phyloP scores from a whole-genome alignment of 1,140 invertebrate species.

The Asbolus verrucosus region DNA sequence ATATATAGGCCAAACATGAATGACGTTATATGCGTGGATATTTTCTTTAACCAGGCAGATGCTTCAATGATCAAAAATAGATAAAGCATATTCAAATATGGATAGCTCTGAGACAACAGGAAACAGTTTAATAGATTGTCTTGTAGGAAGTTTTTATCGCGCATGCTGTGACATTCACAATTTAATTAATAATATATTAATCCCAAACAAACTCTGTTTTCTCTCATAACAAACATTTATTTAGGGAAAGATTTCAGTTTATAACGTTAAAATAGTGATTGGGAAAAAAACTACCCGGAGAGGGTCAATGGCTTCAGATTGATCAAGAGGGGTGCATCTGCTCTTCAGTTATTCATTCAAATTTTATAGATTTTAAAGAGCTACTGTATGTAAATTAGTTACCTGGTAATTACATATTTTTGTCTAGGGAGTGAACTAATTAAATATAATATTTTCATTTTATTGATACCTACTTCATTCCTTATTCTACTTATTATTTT shows the following conservation, averaged over 20 bases:
- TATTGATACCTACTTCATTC: no score
- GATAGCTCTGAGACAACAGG: slow-evolving; percentile 25
- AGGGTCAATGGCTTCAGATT: neutral
- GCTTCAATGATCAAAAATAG: slow-evolving; percentile 28
- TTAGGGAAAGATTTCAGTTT: no score
- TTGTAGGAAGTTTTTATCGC: slow-evolving; percentile 23
- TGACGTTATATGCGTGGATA: slow-evolving; percentile 4
- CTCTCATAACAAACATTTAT: slow-evolving; percentile 9
- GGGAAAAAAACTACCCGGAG: neutral
- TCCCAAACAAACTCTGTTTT: slow-evolving; percentile 7
- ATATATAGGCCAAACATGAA: slow-evolving; percentile 33
- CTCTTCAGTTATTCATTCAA: neutral
- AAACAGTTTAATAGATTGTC: slow-evolving; percentile 35
- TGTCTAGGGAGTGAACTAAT: neutral
- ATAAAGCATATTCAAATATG: slow-evolving; percentile 24
- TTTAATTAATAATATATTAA: slow-evolving; percentile 29
- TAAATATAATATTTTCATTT: no score
- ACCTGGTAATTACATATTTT: neutral
- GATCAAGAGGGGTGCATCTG: slow-evolving; percentile 4
- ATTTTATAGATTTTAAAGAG: slow-evolving; percentile 3
- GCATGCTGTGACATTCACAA: slow-evolving; percentile 15
- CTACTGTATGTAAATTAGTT: slow-evolving; percentile 3
- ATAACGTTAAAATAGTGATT: no score
- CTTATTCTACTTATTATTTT: no score
- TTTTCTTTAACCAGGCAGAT: slow-evolving; percentile 8